Percentiles rank a stretch among this genome's conserved stretches.
Evolutionary conservation across 2,888 invertebrate genomes (phyloP).

Genomic region (Zelleria hepariella): DNA sequence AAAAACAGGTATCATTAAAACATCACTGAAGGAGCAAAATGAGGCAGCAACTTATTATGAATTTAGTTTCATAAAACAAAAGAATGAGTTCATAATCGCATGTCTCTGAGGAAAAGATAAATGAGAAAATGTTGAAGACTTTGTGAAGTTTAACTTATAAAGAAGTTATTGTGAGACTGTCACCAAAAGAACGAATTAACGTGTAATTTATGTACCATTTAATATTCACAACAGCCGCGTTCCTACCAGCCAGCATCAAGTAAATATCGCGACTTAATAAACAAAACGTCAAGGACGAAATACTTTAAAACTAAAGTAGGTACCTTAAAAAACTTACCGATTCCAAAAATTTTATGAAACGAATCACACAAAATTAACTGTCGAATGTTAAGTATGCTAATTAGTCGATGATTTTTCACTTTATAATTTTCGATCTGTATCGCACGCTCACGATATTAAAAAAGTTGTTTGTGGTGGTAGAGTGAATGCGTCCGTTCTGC

Average conservation of each 20-base stretch:
- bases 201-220: neutral
- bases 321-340: neutral
- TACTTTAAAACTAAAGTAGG: neutral
- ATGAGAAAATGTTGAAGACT: too few relatives aligned
- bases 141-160: too few relatives aligned
- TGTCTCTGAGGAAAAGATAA: too few relatives aligned
- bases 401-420: neutral
- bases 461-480: too few relatives aligned
- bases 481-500: too few relatives aligned
- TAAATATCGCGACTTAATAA: neutral
- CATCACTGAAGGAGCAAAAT: too few relatives aligned
- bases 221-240: neutral
- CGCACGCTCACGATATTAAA: too few relatives aligned
- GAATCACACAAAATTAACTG: neutral
- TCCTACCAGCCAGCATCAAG: neutral
- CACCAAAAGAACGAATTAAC: neutral
- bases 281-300: neutral
- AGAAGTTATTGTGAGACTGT: neutral
- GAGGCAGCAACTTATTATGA: too few relatives aligned
- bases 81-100: too few relatives aligned
- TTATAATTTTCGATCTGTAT: neutral
- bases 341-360: neutral
- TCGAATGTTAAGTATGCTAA: neutral
- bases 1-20: too few relatives aligned
- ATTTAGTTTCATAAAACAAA: too few relatives aligned